These are phyloP conservation scores for Pterophyllum scalare DNA, from an alignment of 2,113 vertebrate species.

Conservation along the genomic window DNA sequence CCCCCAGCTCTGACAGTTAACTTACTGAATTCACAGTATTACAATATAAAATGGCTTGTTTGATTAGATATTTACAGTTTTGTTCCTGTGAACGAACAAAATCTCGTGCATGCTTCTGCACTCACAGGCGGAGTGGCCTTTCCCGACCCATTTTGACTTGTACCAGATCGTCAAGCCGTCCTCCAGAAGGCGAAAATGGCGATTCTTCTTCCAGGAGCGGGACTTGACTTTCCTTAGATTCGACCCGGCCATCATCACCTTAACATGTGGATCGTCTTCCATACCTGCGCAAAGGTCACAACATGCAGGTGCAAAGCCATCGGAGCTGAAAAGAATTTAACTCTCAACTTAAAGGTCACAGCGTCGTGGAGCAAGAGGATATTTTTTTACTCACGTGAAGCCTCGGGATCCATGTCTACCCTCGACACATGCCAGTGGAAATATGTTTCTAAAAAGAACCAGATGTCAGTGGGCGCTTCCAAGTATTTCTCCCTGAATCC, in stretches of 20 bases:
- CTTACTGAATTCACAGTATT: neutral
- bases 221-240: constrained; percentile 93
- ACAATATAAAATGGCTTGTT: neutral
- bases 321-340: neutral
- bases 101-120: neutral
- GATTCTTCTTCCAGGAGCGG: constrained; percentile 89
- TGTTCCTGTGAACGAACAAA: neutral
- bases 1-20: too few species aligned
- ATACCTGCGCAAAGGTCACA: constrained; percentile 75
- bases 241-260: constrained; percentile 87
- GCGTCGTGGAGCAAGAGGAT: neutral
- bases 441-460: constrained; percentile 41
- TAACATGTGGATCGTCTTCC: constrained; percentile 82
- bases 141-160: constrained; percentile 87
- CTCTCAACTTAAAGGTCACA: neutral
- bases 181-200: constrained; percentile 91
- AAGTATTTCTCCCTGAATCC: neutral
- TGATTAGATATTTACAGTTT: neutral
- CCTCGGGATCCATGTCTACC: constrained; percentile 69
- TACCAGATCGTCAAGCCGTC: constrained; percentile 94
- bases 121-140: constrained; percentile 89
- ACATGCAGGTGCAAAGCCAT: neutral
- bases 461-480: constrained; percentile 23
- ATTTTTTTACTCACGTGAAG: constrained; percentile 69
- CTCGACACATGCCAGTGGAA: constrained; percentile 47